Evolutionary conservation across 2,797 vertebrate species (phyloP).

Genomic region (Lepilemur ruficaudatus): DNA sequence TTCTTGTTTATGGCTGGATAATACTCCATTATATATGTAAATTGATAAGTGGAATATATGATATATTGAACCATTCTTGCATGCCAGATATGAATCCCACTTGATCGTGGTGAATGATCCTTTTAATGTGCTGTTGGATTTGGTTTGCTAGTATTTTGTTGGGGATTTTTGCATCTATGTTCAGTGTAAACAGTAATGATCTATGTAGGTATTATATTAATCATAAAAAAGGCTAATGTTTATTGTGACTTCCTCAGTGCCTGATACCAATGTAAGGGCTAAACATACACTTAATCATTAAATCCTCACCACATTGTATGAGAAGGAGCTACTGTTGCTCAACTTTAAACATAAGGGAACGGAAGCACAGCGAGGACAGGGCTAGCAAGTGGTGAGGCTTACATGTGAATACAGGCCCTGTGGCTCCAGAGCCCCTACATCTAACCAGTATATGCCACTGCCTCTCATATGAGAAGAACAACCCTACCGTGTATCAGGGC

Average conservation of each 20-base stretch:
- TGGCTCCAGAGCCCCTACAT: neutral
- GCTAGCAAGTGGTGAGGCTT: neutral
- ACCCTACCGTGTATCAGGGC: neutral
- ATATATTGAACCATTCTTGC: neutral
- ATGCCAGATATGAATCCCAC: neutral
- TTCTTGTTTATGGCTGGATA: too few species aligned
- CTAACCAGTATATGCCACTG: neutral
- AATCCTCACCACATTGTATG: neutral
- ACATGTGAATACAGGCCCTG: neutral
- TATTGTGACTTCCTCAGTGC: neutral
- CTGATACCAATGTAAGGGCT: neutral
- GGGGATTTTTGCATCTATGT: neutral
- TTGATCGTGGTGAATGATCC: neutral
- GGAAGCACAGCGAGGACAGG: neutral
- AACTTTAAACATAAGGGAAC: neutral
- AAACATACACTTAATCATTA: neutral
- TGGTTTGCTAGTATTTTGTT: neutral
- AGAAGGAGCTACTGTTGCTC: neutral
- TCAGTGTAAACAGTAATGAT: neutral
- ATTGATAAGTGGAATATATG: too few species aligned
- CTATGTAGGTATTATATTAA: neutral
- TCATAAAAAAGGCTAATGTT: neutral
- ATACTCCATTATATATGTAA: too few species aligned
- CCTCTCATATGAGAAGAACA: neutral
- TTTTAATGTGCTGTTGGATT: neutral